These are phyloP conservation scores for Nylanderia fulva DNA, from an alignment of 1,140 invertebrate genomes.

Conservation along the genomic window DNA sequence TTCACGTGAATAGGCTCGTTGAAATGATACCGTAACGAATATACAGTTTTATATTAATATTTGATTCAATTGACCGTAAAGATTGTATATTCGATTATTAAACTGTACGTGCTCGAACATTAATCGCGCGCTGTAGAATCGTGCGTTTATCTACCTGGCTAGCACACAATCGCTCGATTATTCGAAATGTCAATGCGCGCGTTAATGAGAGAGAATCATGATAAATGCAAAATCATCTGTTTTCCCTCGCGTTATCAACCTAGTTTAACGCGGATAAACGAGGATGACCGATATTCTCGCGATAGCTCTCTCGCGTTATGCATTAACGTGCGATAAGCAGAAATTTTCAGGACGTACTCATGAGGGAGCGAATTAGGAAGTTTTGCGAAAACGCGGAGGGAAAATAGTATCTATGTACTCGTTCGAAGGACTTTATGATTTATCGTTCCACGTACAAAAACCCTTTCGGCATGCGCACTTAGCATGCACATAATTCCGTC, in stretches of 20 bases:
- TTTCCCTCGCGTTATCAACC: not conserved
- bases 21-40: not conserved
- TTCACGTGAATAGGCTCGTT: not conserved
- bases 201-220: constrained; percentile 23
- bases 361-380: constrained; percentile 20
- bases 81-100: constrained; percentile 13
- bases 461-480: constrained; percentile 27
- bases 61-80: not conserved
- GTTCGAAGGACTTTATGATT: constrained; percentile 44
- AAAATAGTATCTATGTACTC: not conserved
- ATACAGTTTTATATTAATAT: constrained; percentile 15
- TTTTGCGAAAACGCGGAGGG: not conserved
- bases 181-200: not conserved
- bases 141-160: constrained; percentile 17
- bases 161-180: constrained; percentile 13
- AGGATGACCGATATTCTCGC: not conserved
- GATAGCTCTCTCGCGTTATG: too few species aligned
- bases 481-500: constrained; percentile 59
- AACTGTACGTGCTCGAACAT: not conserved
- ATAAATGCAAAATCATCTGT: constrained; percentile 29
- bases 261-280: constrained; percentile 11
- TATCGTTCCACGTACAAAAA: constrained; percentile 38
- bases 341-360: not conserved
- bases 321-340: not conserved
- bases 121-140: not conserved